A percentile compares a stretch with the other conserved stretches of the same genome.
Evolutionary conservation across 2,888 invertebrate species (phyloP).

Genomic region (Hirudinaria manillensis): DNA sequence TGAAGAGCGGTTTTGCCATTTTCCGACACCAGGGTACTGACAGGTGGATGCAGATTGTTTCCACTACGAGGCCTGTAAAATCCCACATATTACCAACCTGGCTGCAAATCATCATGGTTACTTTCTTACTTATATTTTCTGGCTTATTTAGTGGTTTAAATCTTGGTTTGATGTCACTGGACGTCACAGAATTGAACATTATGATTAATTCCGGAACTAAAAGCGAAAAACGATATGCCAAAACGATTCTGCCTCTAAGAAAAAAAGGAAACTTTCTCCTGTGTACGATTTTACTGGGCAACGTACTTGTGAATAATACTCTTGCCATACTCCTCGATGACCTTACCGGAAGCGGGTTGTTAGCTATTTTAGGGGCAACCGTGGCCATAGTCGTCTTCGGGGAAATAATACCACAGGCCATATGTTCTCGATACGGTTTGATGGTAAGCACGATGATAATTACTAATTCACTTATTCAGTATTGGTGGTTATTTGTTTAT

Average conservation of each 20-base stretch:
- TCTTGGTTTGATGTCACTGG: slow-evolving; percentile 87
- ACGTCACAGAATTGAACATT: slow-evolving; percentile 88
- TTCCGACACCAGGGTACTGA: slow-evolving; percentile 32
- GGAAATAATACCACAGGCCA: slow-evolving; percentile 81
- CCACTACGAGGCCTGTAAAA: not conserved
- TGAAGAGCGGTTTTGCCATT: not conserved
- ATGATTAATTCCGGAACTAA: slow-evolving; percentile 80
- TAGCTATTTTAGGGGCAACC: slow-evolving; percentile 85
- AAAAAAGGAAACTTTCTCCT: slow-evolving; percentile 78
- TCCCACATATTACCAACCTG: slow-evolving; percentile 47
- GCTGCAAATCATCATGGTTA: slow-evolving; percentile 48
- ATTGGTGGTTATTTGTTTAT: not conserved
- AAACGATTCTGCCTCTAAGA: slow-evolving; percentile 78
- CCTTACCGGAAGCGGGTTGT: slow-evolving; percentile 74
- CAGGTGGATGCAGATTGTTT: slow-evolving; percentile 28
- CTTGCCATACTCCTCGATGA: slow-evolving; percentile 92
- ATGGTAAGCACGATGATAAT: slow-evolving; percentile 8
- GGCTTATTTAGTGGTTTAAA: slow-evolving; percentile 94
- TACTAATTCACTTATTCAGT: not conserved
- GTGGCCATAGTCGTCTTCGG: slow-evolving; percentile 89
- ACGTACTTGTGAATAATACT: slow-evolving; percentile 93
- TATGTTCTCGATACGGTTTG: slow-evolving; percentile 32
- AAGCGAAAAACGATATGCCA: slow-evolving; percentile 72
- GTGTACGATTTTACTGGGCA: slow-evolving; percentile 64
- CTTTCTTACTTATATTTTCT: slow-evolving; percentile 72